Evolutionary conservation across 2,888 invertebrate genomes (phyloP), one percentile per base, ranked within the genome.

Genomic region (Nemoura dubitans): DNA sequence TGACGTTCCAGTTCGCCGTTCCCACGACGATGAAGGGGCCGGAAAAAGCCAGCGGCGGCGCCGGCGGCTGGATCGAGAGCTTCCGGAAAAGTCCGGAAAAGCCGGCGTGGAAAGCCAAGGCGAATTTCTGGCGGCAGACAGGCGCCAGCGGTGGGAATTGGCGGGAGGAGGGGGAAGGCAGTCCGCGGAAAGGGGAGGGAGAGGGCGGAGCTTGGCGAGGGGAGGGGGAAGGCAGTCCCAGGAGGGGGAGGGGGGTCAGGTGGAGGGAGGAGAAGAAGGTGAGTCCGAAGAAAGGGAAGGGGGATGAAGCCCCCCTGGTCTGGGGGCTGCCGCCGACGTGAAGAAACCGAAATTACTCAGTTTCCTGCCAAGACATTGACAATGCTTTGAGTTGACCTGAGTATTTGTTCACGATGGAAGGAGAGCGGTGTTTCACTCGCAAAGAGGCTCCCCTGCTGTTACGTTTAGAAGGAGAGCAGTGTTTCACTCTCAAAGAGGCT

Each of bases 1-100:
- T n/a, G 29, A 90, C 92, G 0, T 95, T 94, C 91, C 92, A 92
- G 7, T 95, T 94, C 89, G 90, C 89, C 3, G 27, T 16, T 14
- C 14, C 16, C 28, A 27, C 21, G 3, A 21, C 88, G 87, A 87
- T 89, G 89, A 86, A 83, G 77, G 26, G 29, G 6, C 26, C 36
- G 3, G 26, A 36, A 29, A 28, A 27, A 29, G 29, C 0, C 14
- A 21, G 27, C 5, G 84, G 76, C 76, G n/a, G 26, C n/a, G 26
- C 42, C 43, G 25, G n/a, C 59, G 29, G 84, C 5, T 84, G 84
- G 84, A 84, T 84, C 59, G 84, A 84, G 26, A 76, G 28, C 1
- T 21, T 84, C 16, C 59, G 84, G 21, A 59, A 59, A 21, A 59
- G 59, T 27, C 84, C 84, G 21, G 84, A 84, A 26, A 84, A 84